Conservation (phyloP, 2,888 invertebrate genomes). For the Cheilosia vernalis region DNA sequence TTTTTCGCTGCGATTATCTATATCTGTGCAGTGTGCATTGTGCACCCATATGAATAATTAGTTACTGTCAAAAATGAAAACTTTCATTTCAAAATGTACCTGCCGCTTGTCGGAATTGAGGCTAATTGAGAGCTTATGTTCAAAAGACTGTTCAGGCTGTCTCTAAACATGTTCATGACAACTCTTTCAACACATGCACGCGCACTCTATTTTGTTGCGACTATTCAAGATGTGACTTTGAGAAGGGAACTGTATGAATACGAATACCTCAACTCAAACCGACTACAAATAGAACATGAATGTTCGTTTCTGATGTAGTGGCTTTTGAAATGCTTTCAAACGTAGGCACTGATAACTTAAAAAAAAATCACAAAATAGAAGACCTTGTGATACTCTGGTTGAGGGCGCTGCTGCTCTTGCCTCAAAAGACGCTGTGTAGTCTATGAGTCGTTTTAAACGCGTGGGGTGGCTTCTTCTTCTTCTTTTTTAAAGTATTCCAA, state of each 20-base stretch:
- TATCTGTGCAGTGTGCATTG: constrained; percentile 4
- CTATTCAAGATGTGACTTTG: constrained; percentile 18
- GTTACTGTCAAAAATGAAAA: constrained; percentile 52
- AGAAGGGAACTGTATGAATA: neutral
- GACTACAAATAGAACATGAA: constrained; percentile 24
- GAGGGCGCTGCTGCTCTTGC: neutral
- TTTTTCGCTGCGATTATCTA: constrained; percentile 2
- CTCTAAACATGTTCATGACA: constrained; percentile 26
- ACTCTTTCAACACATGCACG: constrained; percentile 47
- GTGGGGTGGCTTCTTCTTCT: constrained; percentile 48
- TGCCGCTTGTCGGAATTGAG: constrained; percentile 3
- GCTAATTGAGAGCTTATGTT: constrained; percentile 51
- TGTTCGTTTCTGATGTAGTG: constrained; percentile 3
- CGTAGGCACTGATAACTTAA: constrained; percentile 37
- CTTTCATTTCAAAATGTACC: constrained; percentile 35
- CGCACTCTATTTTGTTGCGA: neutral
- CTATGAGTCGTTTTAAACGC: constrained; percentile 28
- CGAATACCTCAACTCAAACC: constrained; percentile 5
- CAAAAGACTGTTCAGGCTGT: constrained; percentile 2
- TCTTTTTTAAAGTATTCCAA: constrained; percentile 50
- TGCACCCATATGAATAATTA: constrained; percentile 41
- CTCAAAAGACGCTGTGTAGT: constrained; percentile 12
- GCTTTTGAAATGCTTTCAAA: constrained; percentile 34
- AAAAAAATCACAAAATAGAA: constrained; percentile 13
- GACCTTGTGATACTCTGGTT: constrained; percentile 35